Evolutionary conservation across 2,888 invertebrate genomes (phyloP).

Genomic region (Amaurobius ferox): DNA sequence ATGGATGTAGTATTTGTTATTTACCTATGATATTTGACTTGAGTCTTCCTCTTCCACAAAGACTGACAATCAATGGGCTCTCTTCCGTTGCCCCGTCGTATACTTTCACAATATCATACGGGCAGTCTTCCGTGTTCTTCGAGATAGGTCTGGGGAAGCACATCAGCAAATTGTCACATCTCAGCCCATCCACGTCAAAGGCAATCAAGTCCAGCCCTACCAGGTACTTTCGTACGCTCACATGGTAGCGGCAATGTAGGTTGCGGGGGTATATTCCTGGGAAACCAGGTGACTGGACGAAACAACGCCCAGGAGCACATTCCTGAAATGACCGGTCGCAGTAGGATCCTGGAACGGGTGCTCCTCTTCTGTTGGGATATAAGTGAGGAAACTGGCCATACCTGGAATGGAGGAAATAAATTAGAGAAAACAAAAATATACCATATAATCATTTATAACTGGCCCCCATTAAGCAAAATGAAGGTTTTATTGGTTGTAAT

Average conservation of each 20-base stretch:
- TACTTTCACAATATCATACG: constrained; percentile 91
- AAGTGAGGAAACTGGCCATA: constrained; percentile 96
- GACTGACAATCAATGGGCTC: constrained; percentile 91
- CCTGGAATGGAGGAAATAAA: constrained; percentile 84
- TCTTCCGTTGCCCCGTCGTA: constrained; percentile 93
- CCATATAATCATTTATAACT: too few relatives aligned
- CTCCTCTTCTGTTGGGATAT: constrained; percentile 92
- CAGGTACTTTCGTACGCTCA: constrained; percentile 80
- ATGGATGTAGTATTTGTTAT: background rate
- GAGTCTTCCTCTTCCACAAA: constrained; percentile 81
- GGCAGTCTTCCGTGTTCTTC: constrained; percentile 86
- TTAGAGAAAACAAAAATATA: too few relatives aligned
- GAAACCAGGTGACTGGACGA: constrained; percentile 94
- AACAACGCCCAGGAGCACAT: constrained; percentile 92
- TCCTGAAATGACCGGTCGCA: constrained; percentile 92
- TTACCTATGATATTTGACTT: constrained; percentile 81
- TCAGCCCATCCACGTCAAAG: constrained; percentile 94
- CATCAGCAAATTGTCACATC: constrained; percentile 96
- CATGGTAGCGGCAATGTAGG: constrained; percentile 91
- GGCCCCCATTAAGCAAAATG: too few relatives aligned
- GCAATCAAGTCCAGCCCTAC: constrained; percentile 72
- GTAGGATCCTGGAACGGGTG: constrained; percentile 91
- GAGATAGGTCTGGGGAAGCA: constrained; percentile 95
- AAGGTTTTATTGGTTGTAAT: too few relatives aligned
- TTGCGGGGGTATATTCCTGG: constrained; percentile 94